These are phyloP conservation scores for Candidula unifasciata DNA, from an alignment of 2,888 invertebrate genomes.

Conservation along the genomic window DNA sequence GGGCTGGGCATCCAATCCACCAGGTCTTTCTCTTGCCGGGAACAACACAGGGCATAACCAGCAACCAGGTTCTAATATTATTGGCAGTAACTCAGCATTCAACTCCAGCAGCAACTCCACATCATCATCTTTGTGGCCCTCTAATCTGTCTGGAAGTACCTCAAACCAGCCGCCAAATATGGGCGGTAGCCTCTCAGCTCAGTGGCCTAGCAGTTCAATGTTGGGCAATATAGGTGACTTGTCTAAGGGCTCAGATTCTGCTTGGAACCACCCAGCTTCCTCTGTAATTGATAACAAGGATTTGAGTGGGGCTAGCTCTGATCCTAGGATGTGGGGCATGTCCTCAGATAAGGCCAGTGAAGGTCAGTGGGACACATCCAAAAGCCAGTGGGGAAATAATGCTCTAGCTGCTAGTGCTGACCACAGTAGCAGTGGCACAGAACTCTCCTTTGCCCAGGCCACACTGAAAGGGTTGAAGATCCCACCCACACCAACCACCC, in stretches of 20 bases:
- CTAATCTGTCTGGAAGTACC: conserved; percentile 46
- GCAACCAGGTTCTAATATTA: conserved; percentile 69
- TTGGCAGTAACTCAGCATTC: conserved; percentile 64
- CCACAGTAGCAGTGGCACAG: conserved; percentile 53
- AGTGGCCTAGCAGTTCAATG: conserved; percentile 51
- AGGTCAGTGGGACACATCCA: conserved; percentile 51
- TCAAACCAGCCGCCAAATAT: conserved; percentile 45
- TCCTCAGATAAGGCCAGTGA: conserved; percentile 51
- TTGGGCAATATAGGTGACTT: conserved; percentile 53
- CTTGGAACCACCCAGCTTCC: conserved; percentile 50
- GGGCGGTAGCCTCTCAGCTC: conserved; percentile 48
- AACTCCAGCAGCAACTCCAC: conserved; percentile 48
- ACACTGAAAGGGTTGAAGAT: conserved; percentile 79
- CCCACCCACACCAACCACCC: conserved; percentile 58
- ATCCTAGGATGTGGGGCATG: conserved; percentile 50
- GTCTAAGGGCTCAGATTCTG: conserved; percentile 49
- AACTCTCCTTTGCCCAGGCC: conserved; percentile 83
- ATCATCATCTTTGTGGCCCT: conserved; percentile 47
- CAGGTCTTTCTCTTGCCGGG: conserved; percentile 72
- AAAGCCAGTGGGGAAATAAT: conserved; percentile 55
- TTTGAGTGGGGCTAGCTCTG: conserved; percentile 30
- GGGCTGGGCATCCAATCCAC: conserved; percentile 59
- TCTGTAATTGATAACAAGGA: conserved; percentile 41
- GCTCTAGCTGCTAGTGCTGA: conserved; percentile 45
- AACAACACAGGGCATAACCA: conserved; percentile 69